Evolutionary conservation across 2,113 vertebrate genomes (phyloP).

Genomic region (Heterochromis multidens): DNA sequence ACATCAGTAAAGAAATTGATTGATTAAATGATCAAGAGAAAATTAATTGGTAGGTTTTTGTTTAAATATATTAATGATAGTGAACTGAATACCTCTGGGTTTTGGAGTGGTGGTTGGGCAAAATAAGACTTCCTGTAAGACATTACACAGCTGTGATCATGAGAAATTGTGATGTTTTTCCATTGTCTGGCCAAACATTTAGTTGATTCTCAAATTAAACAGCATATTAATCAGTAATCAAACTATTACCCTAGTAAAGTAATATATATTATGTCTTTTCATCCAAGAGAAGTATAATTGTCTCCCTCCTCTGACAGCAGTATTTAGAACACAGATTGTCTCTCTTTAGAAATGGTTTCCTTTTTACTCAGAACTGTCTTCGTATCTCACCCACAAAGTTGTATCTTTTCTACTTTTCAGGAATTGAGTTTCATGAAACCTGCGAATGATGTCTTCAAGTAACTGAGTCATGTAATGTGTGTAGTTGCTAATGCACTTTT

Average conservation of each 20-base stretch:
- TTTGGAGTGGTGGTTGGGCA: not conserved
- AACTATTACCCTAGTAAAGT: not conserved
- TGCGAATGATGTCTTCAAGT: conserved; percentile 23
- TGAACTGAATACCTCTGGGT: not conserved
- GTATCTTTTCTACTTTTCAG: conserved; percentile 50
- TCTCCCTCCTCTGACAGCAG: not conserved
- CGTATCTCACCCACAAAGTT: conserved; percentile 44
- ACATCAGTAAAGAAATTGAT: not conserved
- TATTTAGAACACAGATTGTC: not conserved
- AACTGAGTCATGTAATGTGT: conserved; percentile 31
- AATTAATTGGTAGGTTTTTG: not conserved
- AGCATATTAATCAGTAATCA: not conserved
- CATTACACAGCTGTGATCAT: not conserved
- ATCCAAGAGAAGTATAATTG: not conserved
- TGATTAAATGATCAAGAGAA: not conserved
- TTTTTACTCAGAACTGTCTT: conserved; percentile 39
- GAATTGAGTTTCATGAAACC: conserved; percentile 42
- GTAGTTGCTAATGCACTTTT: conserved; percentile 1
- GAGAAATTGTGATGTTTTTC: not conserved
- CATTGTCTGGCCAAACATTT: not conserved
- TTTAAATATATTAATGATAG: too few species aligned
- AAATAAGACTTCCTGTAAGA: not conserved
- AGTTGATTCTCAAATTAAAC: not conserved
- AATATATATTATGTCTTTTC: not conserved
- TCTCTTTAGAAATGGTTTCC: conserved; percentile 45